Conservation (phyloP, 2,888 invertebrate genomes). For the Anarsia innoxiella region DNA sequence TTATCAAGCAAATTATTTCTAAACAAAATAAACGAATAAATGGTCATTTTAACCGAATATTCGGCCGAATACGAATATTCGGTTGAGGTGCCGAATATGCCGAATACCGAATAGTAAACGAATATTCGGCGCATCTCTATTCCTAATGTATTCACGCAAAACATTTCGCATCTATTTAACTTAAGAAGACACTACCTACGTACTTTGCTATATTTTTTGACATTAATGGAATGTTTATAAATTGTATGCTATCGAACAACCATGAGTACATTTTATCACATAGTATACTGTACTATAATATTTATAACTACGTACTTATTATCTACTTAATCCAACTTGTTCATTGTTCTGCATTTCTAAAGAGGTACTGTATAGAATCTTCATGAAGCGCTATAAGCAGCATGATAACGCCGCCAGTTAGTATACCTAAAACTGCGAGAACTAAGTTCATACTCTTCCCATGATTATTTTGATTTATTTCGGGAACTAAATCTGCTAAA, state of each 20-base stretch:
- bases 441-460: slow-evolving; percentile 71
- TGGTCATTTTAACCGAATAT: too few relatives aligned
- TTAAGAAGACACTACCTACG: too few relatives aligned
- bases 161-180: too few relatives aligned
- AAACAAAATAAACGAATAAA: too few relatives aligned
- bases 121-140: too few relatives aligned
- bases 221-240: too few relatives aligned
- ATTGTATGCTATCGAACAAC: slow-evolving; percentile 39
- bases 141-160: too few relatives aligned
- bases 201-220: too few relatives aligned
- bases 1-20: too few relatives aligned
- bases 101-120: too few relatives aligned
- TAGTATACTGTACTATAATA: slow-evolving; percentile 22
- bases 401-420: slow-evolving; percentile 82
- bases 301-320: slow-evolving; percentile 5
- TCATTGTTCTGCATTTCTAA: slow-evolving; percentile 63
- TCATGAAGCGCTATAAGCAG: slow-evolving; percentile 83
- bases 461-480: slow-evolving; percentile 72
- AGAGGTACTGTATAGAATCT: slow-evolving; percentile 70
- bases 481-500: slow-evolving; percentile 84
- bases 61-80: too few relatives aligned
- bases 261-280: slow-evolving; percentile 41
- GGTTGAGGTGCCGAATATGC: too few relatives aligned
- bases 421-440: slow-evolving; percentile 79
- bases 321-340: slow-evolving; percentile 14